Conservation (phyloP, 2,888 invertebrate genomes). For the Ectobius pallidus region DNA sequence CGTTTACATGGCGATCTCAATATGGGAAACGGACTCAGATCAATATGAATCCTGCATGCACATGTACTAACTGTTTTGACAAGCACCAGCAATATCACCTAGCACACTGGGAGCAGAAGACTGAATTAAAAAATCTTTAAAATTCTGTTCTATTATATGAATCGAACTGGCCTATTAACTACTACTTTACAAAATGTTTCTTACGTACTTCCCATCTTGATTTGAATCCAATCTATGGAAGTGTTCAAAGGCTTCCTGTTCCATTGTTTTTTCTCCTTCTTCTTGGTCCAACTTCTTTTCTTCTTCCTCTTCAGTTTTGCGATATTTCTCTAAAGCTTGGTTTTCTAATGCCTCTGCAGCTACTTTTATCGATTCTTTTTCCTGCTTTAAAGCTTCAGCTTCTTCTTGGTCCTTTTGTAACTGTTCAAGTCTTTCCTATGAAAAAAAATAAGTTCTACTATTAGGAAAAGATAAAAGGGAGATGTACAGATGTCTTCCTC, state of each 20-base stretch:
- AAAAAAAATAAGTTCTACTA: conserved; percentile 3
- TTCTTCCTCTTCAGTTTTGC: conserved; percentile 67
- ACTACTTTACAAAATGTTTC: too few species aligned
- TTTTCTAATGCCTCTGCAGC: conserved; percentile 75
- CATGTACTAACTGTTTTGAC: too few species aligned
- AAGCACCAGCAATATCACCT: too few species aligned
- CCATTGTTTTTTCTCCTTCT: conserved; percentile 61
- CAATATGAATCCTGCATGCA: too few species aligned
- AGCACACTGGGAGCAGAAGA: too few species aligned
- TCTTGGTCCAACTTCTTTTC: conserved; percentile 62
- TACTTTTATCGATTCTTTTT: conserved; percentile 75
- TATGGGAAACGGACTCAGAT: too few species aligned
- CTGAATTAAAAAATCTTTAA: too few species aligned
- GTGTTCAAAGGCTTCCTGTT: conserved; percentile 71
- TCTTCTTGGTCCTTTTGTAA: conserved; percentile 74
- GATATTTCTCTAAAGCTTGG: conserved; percentile 77
- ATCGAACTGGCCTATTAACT: too few species aligned
- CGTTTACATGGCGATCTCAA: too few species aligned
- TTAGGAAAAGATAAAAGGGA: neutral
- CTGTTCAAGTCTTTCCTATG: conserved; percentile 67
- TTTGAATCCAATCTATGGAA: conserved; percentile 84
- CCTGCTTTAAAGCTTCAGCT: conserved; percentile 78
- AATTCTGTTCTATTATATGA: too few species aligned
- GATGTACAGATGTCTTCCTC: neutral
- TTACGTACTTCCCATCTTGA: conserved; percentile 65